Evolutionary conservation across 2,888 invertebrate species (phyloP).

Genomic region (Omphaloscelis lunosa): DNA sequence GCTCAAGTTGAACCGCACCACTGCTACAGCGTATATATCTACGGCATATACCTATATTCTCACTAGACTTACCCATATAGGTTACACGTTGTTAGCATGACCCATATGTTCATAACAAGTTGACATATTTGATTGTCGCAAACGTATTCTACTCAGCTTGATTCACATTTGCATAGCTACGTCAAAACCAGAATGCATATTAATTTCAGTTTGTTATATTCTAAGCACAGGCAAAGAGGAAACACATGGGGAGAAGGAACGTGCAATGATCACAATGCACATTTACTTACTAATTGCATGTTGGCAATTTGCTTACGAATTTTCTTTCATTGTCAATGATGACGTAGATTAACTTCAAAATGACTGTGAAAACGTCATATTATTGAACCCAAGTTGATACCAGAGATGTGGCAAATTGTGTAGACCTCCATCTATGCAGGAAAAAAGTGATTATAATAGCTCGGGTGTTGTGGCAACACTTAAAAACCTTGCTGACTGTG

Average conservation of each 20-base stretch:
- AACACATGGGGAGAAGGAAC: neutral
- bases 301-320: neutral
- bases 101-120: slow-evolving; percentile 44
- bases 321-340: neutral
- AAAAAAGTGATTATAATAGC: no score
- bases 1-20: slow-evolving; percentile 70
- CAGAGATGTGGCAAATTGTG: neutral
- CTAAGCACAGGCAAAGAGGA: neutral
- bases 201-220: slow-evolving; percentile 13
- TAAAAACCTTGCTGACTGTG: neutral
- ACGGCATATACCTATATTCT: neutral
- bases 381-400: neutral
- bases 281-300: neutral
- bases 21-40: slow-evolving; percentile 50
- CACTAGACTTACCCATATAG: slow-evolving; percentile 31
- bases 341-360: neutral
- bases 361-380: neutral
- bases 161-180: slow-evolving; percentile 19
- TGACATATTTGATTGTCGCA: slow-evolving; percentile 48
- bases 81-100: slow-evolving; percentile 41
- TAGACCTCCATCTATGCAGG: no score
- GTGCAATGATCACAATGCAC: no score
- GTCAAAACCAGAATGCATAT: slow-evolving; percentile 23
- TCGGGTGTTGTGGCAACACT: neutral
- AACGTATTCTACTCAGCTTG: slow-evolving; percentile 17